Percentiles rank a stretch among this genome's conserved stretches.
Conservation (phyloP, 2,888 invertebrate genomes). For the Spodoptera picta region DNA sequence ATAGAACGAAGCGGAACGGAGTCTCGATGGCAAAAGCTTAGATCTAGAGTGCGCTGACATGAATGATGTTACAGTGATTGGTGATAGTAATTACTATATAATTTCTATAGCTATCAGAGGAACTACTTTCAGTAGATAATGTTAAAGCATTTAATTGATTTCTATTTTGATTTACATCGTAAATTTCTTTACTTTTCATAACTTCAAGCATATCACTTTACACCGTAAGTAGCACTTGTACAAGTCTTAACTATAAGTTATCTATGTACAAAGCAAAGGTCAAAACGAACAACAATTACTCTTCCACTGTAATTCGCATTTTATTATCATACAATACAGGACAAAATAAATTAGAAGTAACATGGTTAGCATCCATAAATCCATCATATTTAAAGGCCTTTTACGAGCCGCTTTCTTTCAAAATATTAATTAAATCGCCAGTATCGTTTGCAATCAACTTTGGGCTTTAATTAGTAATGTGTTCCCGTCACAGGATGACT, state of each 20-base stretch:
- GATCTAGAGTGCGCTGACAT: conserved; percentile 34
- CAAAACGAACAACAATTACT: neutral
- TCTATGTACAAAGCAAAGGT: neutral
- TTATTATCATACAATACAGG: conserved; percentile 29
- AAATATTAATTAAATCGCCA: conserved; percentile 75
- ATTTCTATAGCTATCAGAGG: conserved; percentile 15
- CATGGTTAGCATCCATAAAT: conserved; percentile 61
- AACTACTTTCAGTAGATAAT: too few species aligned
- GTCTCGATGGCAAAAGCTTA: conserved; percentile 49
- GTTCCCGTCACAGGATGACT: conserved; percentile 73
- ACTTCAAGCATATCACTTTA: too few species aligned
- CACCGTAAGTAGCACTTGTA: too few species aligned
- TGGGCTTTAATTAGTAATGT: conserved; percentile 77
- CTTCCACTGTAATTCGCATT: neutral
- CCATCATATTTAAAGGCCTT: conserved; percentile 64
- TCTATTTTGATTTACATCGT: too few species aligned
- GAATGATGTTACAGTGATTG: conserved; percentile 17
- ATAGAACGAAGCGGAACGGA: conserved; percentile 62
- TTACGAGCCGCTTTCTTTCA: conserved; percentile 64
- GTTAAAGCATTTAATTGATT: too few species aligned
- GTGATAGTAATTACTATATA: conserved; percentile 28
- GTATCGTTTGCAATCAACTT: conserved; percentile 70
- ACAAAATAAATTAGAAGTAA: conserved; percentile 45
- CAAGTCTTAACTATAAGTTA: too few species aligned
- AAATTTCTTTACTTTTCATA: too few species aligned